These are phyloP conservation scores for Sipha flava DNA, from an alignment of 1,140 invertebrate genomes.

Conservation along the genomic window DNA sequence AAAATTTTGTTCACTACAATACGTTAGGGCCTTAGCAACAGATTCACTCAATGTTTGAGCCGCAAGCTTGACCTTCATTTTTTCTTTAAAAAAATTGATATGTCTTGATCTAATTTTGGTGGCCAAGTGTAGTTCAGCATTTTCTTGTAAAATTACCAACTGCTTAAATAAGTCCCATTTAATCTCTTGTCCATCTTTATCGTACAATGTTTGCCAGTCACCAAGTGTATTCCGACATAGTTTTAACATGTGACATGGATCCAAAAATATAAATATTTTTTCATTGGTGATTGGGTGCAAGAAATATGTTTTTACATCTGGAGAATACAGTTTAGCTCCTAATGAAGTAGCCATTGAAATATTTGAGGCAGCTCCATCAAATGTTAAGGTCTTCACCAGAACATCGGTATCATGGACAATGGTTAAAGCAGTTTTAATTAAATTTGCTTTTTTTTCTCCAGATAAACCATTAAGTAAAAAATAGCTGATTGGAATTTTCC, in stretches of 20 bases:
- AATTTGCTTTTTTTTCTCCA: slow-evolving; percentile 4
- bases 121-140: background rate
- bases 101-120: background rate
- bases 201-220: background rate
- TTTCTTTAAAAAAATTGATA: background rate
- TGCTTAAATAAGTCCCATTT: slow-evolving; percentile 31
- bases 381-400: background rate
- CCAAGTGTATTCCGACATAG: background rate
- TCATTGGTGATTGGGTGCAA: slow-evolving; percentile 22
- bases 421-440: background rate
- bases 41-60: slow-evolving; percentile 35
- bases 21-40: background rate
- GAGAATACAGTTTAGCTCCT: background rate
- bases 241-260: slow-evolving; percentile 34
- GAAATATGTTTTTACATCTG: background rate
- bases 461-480: background rate
- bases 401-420: background rate
- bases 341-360: background rate
- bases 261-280: slow-evolving; percentile 37
- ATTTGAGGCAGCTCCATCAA: background rate
- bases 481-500: slow-evolving; percentile 25
- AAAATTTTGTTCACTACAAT: background rate
- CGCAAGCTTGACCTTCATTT: slow-evolving; percentile 39
- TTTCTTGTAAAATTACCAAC: background rate
- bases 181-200: slow-evolving; percentile 27